Evolutionary conservation across 2,797 vertebrate genomes (phyloP).

Genomic region (Loris lydekkerianus): DNA sequence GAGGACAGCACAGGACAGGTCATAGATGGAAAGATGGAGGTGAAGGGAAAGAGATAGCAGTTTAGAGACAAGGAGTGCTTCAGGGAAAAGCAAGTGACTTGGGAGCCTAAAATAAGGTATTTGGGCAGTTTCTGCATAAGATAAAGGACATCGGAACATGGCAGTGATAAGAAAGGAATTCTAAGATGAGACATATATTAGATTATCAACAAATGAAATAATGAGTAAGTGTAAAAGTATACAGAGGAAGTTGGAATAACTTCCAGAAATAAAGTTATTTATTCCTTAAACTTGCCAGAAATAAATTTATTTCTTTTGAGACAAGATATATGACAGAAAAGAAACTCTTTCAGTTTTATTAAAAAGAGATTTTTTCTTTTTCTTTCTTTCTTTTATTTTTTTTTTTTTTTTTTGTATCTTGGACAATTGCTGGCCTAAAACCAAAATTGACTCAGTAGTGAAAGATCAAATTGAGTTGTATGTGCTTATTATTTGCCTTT

Average conservation of each 20-base stretch:
- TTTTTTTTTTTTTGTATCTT: not conserved
- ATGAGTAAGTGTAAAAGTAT: not conserved
- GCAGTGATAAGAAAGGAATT: not conserved
- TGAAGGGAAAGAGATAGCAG: not conserved
- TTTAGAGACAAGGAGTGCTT: not conserved
- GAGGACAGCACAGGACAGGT: not conserved
- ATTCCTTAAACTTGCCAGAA: not conserved
- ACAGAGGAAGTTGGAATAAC: slow-evolving; percentile 9
- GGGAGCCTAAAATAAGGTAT: not conserved
- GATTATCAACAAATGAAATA: not conserved
- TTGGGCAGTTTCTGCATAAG: not conserved
- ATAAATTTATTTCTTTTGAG: slow-evolving; percentile 4
- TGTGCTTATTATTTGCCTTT: not conserved
- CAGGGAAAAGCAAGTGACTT: not conserved
- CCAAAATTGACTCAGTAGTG: not conserved
- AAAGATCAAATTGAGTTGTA: not conserved
- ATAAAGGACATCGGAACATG: rapidly evolving
- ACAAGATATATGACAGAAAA: not conserved
- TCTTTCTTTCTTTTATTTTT: not conserved
- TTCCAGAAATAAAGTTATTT: not conserved
- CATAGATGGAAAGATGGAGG: not conserved
- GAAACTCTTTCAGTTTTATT: not conserved
- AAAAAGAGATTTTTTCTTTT: not conserved
- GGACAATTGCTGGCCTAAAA: not conserved
- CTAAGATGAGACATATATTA: not conserved